Evolutionary conservation across 2,797 vertebrate species (phyloP).

Genomic region (Enteromius radiatus): DNA sequence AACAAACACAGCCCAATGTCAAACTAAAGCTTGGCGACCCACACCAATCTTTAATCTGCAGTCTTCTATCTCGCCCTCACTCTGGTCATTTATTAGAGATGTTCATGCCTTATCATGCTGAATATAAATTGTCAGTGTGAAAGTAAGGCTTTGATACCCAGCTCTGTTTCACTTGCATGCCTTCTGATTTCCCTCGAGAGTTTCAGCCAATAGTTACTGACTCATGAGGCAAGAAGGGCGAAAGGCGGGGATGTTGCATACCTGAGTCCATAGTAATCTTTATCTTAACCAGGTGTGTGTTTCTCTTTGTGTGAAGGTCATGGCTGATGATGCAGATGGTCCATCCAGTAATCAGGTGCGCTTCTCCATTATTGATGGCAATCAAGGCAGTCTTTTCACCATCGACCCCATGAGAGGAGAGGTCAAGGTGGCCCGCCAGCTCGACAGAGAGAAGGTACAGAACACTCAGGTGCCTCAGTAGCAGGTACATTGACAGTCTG

Average conservation of each 20-base stretch:
- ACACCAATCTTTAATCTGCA: neutral
- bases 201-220: constrained; percentile 47
- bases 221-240: constrained; percentile 20
- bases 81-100: constrained; percentile 61
- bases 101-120: constrained; percentile 63
- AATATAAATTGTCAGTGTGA: constrained; percentile 65
- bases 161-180: constrained; percentile 43
- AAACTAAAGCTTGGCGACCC: neutral
- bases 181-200: constrained; percentile 46
- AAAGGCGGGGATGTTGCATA: constrained; percentile 7
- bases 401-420: constrained; percentile 89
- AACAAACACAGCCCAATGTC: constrained; percentile 27
- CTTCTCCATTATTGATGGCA: constrained; percentile 90
- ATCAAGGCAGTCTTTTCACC: constrained; percentile 92
- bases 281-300: constrained; percentile 53
- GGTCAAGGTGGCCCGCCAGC: constrained; percentile 89
- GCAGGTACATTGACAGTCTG: constrained; percentile 58
- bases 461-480: constrained; percentile 31
- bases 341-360: constrained; percentile 86
- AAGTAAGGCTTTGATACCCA: constrained; percentile 67
- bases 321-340: constrained; percentile 94
- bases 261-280: constrained; percentile 31
- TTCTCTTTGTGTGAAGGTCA: constrained; percentile 78
- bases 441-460: constrained; percentile 93
- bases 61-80: constrained; percentile 14